Base-by-base conservation (phyloP, 2,797 vertebrate species). In the Buceros bicornis region DNA sequence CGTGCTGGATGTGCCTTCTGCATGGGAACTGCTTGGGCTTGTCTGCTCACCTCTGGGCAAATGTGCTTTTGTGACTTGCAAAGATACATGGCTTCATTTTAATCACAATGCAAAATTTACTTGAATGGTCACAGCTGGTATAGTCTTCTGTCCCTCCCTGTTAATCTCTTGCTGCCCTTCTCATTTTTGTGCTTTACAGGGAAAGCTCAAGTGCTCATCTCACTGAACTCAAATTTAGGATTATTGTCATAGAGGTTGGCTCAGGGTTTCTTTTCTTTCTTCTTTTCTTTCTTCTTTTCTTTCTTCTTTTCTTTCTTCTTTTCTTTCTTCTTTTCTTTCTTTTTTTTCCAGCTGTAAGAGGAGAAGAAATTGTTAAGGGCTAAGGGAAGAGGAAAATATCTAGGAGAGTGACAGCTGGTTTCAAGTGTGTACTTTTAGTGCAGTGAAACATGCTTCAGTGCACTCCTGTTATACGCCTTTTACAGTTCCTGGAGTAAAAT, bases 401-500 rank as follows among this genome's bases (percentile, higher is more conserved):
- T 83, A 58, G 72, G 24, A 57, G 28, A 73, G n/a, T 78, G 28
- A 43, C 72, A 82, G 70, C 62, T 93, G 54, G 15, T 87, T 95
- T 95, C 60, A 53, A 72, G 71, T 67, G 40, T 82, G 67, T 64
- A 31, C 20, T 51, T 65, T 24, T 66, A 82, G 31, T 14, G 29
- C 43, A 61, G 31, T 50, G 48, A 69, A 87, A 87, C 57, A 61
- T 67, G 54, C 29, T 19, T 74, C 35, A 81, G 40, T 58, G 31
- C 72, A 48, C 92, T 84, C 47, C 50, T 77, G 60, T 73, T 78
- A 54, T 11, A 42, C 6, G 50, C 42, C 56, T 70, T 88, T 89
- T 73, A 60, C 31, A 81, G 43, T 90, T 81, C 57, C 33, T 65
- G 53, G 60, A 93, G 76, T 73, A 82, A 87, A 82, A 93, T 56